These are phyloP conservation scores for Acrobasis repandana DNA, from an alignment of 2,888 invertebrate genomes.

Conservation along the genomic window DNA sequence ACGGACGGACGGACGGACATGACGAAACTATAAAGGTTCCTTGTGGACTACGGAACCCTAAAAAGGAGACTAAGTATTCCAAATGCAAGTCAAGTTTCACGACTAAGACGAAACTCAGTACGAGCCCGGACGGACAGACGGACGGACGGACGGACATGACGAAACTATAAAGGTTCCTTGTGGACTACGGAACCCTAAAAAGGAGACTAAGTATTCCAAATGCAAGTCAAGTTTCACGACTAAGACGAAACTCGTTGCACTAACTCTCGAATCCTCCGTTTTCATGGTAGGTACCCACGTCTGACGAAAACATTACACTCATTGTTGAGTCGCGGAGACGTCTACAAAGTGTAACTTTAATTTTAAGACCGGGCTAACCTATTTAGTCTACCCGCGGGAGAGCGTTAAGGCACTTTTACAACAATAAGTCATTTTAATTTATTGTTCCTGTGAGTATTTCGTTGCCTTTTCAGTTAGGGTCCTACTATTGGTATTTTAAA, in stretches of 20 bases:
- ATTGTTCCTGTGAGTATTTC: conserved; percentile 15
- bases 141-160: too few relatives aligned
- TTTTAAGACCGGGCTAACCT: conserved; percentile 44
- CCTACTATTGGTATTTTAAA: conserved; percentile 11
- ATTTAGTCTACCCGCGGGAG: conserved; percentile 36
- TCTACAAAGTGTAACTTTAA: conserved; percentile 34
- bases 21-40: too few relatives aligned
- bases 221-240: neutral
- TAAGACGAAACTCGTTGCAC: neutral
- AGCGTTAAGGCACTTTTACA: conserved; percentile 24
- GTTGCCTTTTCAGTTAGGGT: conserved; percentile 8
- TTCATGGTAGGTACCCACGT: neutral
- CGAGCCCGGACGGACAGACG: too few relatives aligned
- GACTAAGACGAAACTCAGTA: neutral
- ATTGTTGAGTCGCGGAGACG: conserved; percentile 16
- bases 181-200: too few relatives aligned
- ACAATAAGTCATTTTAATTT: conserved; percentile 24
- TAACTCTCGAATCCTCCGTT: neutral
- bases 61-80: neutral
- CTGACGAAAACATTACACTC: conserved; percentile 17
- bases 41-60: too few relatives aligned
- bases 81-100: neutral
- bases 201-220: neutral
- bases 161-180: too few relatives aligned
- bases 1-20: too few relatives aligned